These are phyloP conservation scores for Sturmia bella DNA, from an alignment of 2,888 invertebrate genomes.

Conservation along the genomic window DNA sequence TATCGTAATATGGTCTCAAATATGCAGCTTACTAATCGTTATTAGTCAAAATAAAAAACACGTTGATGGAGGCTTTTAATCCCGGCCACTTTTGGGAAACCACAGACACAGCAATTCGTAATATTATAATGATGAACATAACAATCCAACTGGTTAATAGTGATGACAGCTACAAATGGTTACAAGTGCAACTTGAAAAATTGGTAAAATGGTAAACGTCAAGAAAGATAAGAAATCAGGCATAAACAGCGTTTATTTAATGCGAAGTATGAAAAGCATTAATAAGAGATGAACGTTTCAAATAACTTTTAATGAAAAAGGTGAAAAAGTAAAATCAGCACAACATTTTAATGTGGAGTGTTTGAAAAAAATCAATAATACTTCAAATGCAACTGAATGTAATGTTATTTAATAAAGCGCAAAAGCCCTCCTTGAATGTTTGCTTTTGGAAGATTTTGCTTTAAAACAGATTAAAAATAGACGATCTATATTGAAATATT, in stretches of 20 bases:
- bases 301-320: constrained; percentile 33
- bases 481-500: no score
- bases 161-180: not conserved
- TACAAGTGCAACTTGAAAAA: constrained; percentile 28
- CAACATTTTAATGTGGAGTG: not conserved
- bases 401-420: no score
- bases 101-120: constrained; percentile 35
- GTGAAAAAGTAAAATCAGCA: not conserved
- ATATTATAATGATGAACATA: constrained; percentile 43
- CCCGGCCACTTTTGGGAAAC: constrained; percentile 35
- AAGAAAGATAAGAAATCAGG: constrained; percentile 38
- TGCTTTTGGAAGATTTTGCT: no score
- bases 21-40: constrained; percentile 23
- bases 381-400: no score
- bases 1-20: constrained; percentile 10
- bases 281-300: constrained; percentile 26
- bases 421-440: no score
- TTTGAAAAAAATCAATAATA: not conserved
- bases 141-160: constrained; percentile 38
- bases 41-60: constrained; percentile 11
- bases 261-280: constrained; percentile 21
- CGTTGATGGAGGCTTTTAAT: constrained; percentile 33
- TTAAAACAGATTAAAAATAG: no score
- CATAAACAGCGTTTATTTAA: constrained; percentile 60
- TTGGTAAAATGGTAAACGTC: constrained; percentile 36